These are phyloP conservation scores for Montifringilla adamsi DNA, from an alignment of 2,113 vertebrate species.

Conservation along the genomic window DNA sequence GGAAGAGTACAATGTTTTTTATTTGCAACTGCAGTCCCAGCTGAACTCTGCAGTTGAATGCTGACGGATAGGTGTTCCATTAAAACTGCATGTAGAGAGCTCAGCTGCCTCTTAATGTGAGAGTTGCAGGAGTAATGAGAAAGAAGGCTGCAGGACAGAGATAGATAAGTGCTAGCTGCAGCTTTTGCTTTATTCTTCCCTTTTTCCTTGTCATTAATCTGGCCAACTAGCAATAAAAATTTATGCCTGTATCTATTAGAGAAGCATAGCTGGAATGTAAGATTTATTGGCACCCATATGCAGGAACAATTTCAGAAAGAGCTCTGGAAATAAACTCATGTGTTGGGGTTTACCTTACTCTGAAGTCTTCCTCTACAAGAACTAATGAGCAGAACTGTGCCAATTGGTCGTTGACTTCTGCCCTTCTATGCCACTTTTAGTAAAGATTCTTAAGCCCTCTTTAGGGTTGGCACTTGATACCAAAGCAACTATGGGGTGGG, in stretches of 20 bases:
- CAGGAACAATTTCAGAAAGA: slow-evolving; percentile 25
- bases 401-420: slow-evolving; percentile 18
- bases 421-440: not conserved
- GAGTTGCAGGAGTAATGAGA: not conserved
- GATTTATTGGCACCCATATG: slow-evolving; percentile 43
- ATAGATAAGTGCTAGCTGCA: not conserved
- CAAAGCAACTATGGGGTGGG: not conserved
- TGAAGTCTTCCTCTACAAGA: slow-evolving; percentile 5
- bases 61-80: not conserved
- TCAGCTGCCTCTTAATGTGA: not conserved
- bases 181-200: slow-evolving; percentile 2
- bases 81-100: not conserved
- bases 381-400: not conserved
- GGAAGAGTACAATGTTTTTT: not conserved
- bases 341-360: slow-evolving; percentile 31
- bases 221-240: slow-evolving; percentile 37
- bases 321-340: slow-evolving; percentile 34
- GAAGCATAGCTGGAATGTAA: slow-evolving; percentile 19
- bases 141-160: not conserved
- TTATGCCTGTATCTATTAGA: slow-evolving; percentile 40
- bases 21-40: slow-evolving; percentile 3
- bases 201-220: slow-evolving; percentile 4
- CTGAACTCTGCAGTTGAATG: not conserved
- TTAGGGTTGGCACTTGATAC: not conserved
- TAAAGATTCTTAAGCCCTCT: not conserved